These are phyloP conservation scores for Cervus canadensis DNA, from an alignment of 2,113 vertebrate species.

Conservation along the genomic window DNA sequence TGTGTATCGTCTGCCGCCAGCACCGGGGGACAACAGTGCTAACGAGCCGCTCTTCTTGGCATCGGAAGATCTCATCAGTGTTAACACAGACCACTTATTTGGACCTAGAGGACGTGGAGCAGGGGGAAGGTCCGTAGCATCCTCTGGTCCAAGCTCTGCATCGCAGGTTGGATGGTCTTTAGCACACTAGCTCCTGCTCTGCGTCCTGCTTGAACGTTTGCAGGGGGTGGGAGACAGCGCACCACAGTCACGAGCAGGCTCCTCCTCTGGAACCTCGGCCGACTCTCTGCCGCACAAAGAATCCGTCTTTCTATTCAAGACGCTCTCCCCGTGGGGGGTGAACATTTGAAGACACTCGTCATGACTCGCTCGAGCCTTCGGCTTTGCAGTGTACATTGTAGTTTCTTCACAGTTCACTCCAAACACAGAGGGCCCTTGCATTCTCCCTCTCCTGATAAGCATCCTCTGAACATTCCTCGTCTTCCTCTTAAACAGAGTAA, in stretches of 20 bases:
- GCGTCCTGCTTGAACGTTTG: fast-evolving
- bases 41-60: fast-evolving
- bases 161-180: fast-evolving
- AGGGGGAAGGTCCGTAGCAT: too few species aligned
- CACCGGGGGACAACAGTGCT: fast-evolving
- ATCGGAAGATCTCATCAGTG: fast-evolving
- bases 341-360: fast-evolving
- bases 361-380: fast-evolving
- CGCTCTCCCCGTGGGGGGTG: fast-evolving
- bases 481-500: background rate
- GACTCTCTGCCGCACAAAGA: fast-evolving
- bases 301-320: fast-evolving
- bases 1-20: background rate
- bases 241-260: fast-evolving
- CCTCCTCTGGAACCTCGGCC: too few species aligned
- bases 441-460: too few species aligned
- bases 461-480: fast-evolving
- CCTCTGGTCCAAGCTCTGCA: too few species aligned
- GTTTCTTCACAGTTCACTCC: background rate
- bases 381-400: fast-evolving
- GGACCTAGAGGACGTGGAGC: too few species aligned
- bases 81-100: background rate
- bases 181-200: background rate
- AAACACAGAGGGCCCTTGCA: fast-evolving
- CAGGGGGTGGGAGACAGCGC: background rate